Base-by-base conservation (phyloP, 2,888 invertebrate genomes). In the Hypolimnas misippus region DNA sequence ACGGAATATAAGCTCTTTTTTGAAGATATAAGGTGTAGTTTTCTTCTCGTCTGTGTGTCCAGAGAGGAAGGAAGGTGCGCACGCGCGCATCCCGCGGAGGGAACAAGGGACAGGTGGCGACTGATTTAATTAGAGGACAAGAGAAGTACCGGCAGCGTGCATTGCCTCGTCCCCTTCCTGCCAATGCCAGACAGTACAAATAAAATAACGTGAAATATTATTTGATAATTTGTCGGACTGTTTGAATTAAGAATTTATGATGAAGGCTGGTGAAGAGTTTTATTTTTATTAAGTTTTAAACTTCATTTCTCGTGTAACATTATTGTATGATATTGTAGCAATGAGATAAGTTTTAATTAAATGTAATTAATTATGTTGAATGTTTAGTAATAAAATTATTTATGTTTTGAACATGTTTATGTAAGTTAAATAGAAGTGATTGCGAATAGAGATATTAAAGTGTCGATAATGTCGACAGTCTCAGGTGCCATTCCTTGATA, bases 91-190 rank as follows among this genome's bases (percentile, higher is more conserved):
- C 71, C 68, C n/a, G n/a, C 72, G 64, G 46, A 46, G 46, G 59
- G 42, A 57, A 54, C 60, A n/a, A 67, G 72, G 71, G 79, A 80
- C 87, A 87, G 86, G 87, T 88, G 88, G 73, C 68, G 84, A 87
- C 72, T 81, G 87, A 87, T 83, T 84, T 84, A 83, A 86, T 86
- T 81, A 82, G 80, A 76, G 76, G 74, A 66, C 64, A 58, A 78
- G 78, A 79, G 76, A 75, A 77, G 72, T 66, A 68, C 72, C 73
- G 74, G 42, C 54, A 52, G 42, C 33, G 21, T 21, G 53, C 25
- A 52, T 33, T 53, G 52, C 52, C 46, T 53, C 16, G 33, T 53
- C 52, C 21, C 44, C 53, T 53, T 53, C 46, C 54, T 60, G 59
- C 38, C n/a, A 19, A 6, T 29, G 29, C 38, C 44, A 44, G 46